Conservation (phyloP, 2,888 invertebrate genomes). For the Drosophila multiciliata region DNA sequence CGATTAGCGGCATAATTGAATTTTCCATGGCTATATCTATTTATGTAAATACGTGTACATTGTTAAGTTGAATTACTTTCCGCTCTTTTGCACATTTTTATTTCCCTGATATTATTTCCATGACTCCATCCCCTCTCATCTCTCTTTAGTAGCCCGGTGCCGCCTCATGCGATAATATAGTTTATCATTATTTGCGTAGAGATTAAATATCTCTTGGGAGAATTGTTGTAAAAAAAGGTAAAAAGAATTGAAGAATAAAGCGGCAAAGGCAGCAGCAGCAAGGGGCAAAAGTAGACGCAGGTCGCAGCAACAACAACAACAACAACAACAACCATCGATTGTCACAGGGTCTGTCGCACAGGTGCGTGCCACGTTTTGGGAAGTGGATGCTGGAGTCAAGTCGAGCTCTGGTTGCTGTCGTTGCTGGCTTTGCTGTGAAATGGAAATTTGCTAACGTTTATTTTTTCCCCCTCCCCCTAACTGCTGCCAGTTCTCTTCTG, state of each 20-base stretch:
- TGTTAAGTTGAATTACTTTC: constrained; percentile 82
- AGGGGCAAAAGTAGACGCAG: constrained; percentile 55
- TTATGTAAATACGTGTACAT: constrained; percentile 81
- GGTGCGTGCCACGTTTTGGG: constrained; percentile 58
- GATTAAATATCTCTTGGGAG: constrained; percentile 72
- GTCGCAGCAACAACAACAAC: constrained; percentile 44
- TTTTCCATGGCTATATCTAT: constrained; percentile 68
- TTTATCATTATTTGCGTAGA: constrained; percentile 78
- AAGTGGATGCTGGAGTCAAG: constrained; percentile 33
- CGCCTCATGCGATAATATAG: constrained; percentile 74
- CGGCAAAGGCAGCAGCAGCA: constrained; percentile 28
- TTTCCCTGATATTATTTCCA: constrained; percentile 66
- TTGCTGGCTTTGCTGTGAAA: constrained; percentile 65
- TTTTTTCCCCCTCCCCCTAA: constrained; percentile 45
- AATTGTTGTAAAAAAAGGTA: constrained; percentile 39
- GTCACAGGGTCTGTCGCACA: constrained; percentile 64
- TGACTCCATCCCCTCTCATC: constrained; percentile 13
- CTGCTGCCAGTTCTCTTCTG: constrained; percentile 5
- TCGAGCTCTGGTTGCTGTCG: constrained; percentile 36
- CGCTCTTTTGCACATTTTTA: constrained; percentile 79
- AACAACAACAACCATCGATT: constrained; percentile 60
- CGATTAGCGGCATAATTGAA: constrained; percentile 72
- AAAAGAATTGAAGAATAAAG: constrained; percentile 23
- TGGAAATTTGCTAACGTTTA: constrained; percentile 80
- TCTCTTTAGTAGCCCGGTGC: constrained; percentile 15